Conservation (phyloP, 2,888 invertebrate genomes). For the Thera britannica region DNA sequence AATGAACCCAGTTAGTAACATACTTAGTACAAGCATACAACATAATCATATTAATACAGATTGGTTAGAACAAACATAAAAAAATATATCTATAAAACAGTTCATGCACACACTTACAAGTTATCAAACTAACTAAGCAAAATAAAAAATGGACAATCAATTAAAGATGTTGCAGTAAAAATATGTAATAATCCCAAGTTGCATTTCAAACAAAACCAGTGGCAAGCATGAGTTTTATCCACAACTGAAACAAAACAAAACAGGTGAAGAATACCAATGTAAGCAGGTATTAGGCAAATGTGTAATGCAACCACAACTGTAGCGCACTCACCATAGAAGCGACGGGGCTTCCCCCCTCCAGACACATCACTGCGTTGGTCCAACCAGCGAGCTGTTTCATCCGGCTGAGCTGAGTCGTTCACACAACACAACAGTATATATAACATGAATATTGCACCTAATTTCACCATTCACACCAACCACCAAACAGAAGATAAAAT, state of each 20-base stretch:
- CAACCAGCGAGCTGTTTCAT: constrained; percentile 81
- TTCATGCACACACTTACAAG: constrained; percentile 20
- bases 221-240: constrained; percentile 60
- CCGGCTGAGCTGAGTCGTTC: constrained; percentile 82
- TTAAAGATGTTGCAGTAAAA: constrained; percentile 44
- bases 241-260: constrained; percentile 71
- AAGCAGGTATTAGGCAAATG: constrained; percentile 36
- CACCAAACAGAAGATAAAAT: constrained; percentile 81
- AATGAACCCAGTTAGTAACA: constrained; percentile 51
- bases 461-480: constrained; percentile 77
- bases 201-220: constrained; percentile 51
- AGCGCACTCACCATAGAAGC: constrained; percentile 81
- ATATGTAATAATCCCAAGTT: constrained; percentile 44
- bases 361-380: constrained; percentile 71
- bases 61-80: constrained; percentile 12
- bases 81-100: constrained; percentile 17
- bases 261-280: constrained; percentile 38
- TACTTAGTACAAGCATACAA: constrained; percentile 14
- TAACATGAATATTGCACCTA: constrained; percentile 84
- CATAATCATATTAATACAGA: constrained; percentile 3
- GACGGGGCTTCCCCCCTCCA: constrained; percentile 72
- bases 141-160: constrained; percentile 44
- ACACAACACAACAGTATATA: constrained; percentile 84
- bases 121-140: constrained; percentile 21
- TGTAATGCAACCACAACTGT: constrained; percentile 38